Evolutionary conservation across 2,113 vertebrate genomes (phyloP), one percentile per base, ranked within the genome.

Genomic region (Hippocampus abdominalis): DNA sequence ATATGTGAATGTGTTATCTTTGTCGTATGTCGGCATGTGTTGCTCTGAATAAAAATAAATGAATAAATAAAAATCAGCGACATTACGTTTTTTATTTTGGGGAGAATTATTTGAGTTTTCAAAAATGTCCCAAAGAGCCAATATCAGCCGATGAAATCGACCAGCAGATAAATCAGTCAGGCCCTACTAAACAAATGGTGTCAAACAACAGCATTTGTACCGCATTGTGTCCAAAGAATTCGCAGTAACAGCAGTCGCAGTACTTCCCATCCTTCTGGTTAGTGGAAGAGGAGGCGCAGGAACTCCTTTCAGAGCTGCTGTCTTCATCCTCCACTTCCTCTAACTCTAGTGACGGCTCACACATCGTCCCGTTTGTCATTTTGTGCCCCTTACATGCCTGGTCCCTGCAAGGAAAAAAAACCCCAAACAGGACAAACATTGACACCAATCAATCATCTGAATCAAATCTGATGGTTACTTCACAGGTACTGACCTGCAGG

Each of bases 191-290:
- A 75, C 76, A 64, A 21, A 54, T 3, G 2, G 23, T n/a, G 10
- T n/a, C 20, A 53, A 62, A 9, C 61, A 64, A 73, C 11, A 57
- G n/a, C n/a, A 23, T 72, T 86, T 89, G 91, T 93, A 99, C 97
- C 94, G 97, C 96, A 0, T 98, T 98, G 89, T 99, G 97, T 85
- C 97, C 97, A 79, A 99, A 99, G 93, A 99, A 99, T 91, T 98
- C 97, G 94, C 97, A 99, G 94, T 99, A 99, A 94, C 97, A 99
- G 93, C 97, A 99, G 89, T 98, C 97, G 21, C 97, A 99, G 93
- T 98, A 98, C 84, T 99, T 99, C 76, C 97, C 97, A 0, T 99
- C 97, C 88, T 96, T 95, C 92, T 98, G 97, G 84, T 96, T 98
- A 72, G 94, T 96, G 74, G 97, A 98, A 49, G 96, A 98, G 0